Percentiles rank a stretch among this genome's conserved stretches.
These are phyloP conservation scores for Tuberolachnus salignus DNA, from an alignment of 2,888 invertebrate species.

Conservation along the genomic window DNA sequence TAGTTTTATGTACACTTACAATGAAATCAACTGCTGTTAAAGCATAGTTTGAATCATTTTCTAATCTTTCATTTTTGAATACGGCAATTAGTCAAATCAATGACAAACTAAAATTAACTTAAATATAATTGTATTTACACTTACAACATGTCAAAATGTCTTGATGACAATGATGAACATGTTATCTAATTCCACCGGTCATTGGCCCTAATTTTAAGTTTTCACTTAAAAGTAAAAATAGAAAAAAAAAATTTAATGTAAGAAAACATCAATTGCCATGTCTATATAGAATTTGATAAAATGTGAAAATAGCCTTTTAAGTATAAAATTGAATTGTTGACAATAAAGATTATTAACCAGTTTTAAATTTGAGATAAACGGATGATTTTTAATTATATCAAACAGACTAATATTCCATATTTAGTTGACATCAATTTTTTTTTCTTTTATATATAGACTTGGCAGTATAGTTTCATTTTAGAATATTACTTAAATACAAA, in stretches of 20 bases:
- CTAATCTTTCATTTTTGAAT: neutral
- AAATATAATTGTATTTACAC: slow-evolving; percentile 33
- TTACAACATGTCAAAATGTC: slow-evolving; percentile 48
- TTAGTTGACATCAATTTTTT: too few relatives aligned
- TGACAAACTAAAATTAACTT: slow-evolving; percentile 3
- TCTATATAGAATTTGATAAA: too few relatives aligned
- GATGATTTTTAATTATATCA: too few relatives aligned
- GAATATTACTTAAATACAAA: too few relatives aligned
- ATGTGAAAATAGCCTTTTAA: too few relatives aligned
- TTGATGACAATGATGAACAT: slow-evolving; percentile 32
- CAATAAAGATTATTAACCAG: too few relatives aligned
- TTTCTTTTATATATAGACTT: too few relatives aligned
- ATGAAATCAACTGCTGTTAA: neutral
- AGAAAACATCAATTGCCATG: neutral
- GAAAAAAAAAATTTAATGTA: neutral
- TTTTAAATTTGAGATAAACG: too few relatives aligned
- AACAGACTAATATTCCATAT: too few relatives aligned
- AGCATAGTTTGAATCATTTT: slow-evolving; percentile 6
- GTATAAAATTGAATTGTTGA: too few relatives aligned
- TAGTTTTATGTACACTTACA: slow-evolving; percentile 13
- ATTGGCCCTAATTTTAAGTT: slow-evolving; percentile 37
- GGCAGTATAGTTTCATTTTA: too few relatives aligned
- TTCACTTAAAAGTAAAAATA: slow-evolving; percentile 32
- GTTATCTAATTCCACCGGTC: slow-evolving; percentile 52
- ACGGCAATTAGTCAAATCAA: neutral